Conservation (phyloP, 2,888 invertebrate species). For the Tolmerus cingulatus region DNA sequence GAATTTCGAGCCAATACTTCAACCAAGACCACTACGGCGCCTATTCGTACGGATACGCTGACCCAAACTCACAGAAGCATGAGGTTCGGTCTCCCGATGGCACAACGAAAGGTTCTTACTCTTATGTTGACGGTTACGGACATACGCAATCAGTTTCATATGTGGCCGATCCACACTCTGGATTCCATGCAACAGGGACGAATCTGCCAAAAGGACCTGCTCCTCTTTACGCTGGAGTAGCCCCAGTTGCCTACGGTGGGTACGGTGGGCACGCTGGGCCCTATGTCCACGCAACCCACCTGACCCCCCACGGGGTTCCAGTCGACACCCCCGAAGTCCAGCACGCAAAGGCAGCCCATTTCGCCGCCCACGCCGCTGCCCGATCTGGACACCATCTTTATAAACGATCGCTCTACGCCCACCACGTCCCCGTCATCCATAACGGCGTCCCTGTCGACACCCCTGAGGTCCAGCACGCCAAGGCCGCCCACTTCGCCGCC, state of each 20-base stretch:
- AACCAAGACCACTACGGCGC: constrained; percentile 70
- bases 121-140: constrained; percentile 74
- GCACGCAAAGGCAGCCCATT: constrained; percentile 66
- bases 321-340: constrained; percentile 64
- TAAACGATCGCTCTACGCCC: constrained; percentile 61
- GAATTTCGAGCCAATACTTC: constrained; percentile 67
- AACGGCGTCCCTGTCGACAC: constrained; percentile 66
- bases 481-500: constrained; percentile 62
- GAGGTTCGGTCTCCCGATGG: constrained; percentile 71
- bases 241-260: constrained; percentile 55
- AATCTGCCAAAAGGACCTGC: constrained; percentile 71
- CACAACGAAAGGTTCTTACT: constrained; percentile 72
- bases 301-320: constrained; percentile 61
- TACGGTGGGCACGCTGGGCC: constrained; percentile 56
- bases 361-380: constrained; percentile 65
- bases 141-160: constrained; percentile 72
- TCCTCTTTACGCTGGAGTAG: constrained; percentile 50
- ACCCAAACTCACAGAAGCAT: constrained; percentile 71
- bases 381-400: constrained; percentile 60
- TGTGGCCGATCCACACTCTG: constrained; percentile 70
- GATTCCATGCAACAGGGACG: constrained; percentile 72
- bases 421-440: constrained; percentile 60
- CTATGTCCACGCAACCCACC: constrained; percentile 53
- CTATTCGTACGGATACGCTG: constrained; percentile 72
- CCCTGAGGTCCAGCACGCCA: constrained; percentile 65